Base-by-base conservation (phyloP, 2,797 vertebrate species). In the Semotilus atromaculatus region DNA sequence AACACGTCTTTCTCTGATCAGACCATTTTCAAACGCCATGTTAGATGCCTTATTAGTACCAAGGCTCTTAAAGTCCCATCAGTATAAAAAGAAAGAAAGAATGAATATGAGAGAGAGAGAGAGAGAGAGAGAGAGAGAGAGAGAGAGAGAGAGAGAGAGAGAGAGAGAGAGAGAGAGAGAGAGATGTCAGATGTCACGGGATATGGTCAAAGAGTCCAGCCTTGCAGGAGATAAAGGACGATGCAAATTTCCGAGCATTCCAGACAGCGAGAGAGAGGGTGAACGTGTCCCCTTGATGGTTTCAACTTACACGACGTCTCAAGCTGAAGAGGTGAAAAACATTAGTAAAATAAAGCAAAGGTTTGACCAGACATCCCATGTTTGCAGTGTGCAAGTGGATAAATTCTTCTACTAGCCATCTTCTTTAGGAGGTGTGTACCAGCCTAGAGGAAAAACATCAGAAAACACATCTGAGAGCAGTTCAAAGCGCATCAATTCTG, bases 371-470 rank as follows among this genome's bases (percentile, higher is more conserved):
- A 90, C 91, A 90, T 93, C 90, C 83, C 90, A 91, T 92, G 85
- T 84, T 93, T 90, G 91, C 90, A 92, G 92, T 93, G 93, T 91
- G 93, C 91, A 91, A 88, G 84, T 87, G 86, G 68, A 55, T 87
- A 0, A 31, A 78, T 84, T 90, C 84, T 14, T 73, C 91, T 90
- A 88, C 93, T 98, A 99, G 91, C 98, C 98, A 51, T 99, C 98
- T 96, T 99, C 97, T 93, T 99, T 99, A 0, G 97, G 97, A 91
- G 97, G 97, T 88, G 97, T 99, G 93, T 98, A 98, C 97, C 97
- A 98, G 91, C 97, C 97, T 98, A 86, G 2, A 78, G 66, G 76
- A 76, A 86, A 90, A 1, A 89, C 7, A 68, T 0, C 43, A 77
- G 21, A 34, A 45, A 64, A 73, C 16, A 18, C 23, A 38, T 58